These are phyloP conservation scores for Xylocopa sonorina DNA, from an alignment of 1,140 invertebrate genomes.

Conservation along the genomic window DNA sequence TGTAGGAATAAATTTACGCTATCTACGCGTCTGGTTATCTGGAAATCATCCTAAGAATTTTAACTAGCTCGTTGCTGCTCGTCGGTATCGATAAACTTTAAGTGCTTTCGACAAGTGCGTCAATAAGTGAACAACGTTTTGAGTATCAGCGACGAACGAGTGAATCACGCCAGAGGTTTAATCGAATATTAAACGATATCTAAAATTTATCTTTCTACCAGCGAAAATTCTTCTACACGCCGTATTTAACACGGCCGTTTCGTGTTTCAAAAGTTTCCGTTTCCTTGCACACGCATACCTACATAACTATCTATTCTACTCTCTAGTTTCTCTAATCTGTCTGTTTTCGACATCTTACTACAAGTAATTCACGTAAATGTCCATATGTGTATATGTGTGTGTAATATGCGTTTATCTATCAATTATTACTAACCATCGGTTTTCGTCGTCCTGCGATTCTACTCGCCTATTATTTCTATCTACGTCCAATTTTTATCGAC, in stretches of 20 bases:
- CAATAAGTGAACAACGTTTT: background rate
- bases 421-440: background rate
- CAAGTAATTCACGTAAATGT: background rate
- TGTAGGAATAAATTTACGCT: background rate
- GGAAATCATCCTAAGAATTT: slow-evolving; percentile 22
- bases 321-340: slow-evolving; percentile 10
- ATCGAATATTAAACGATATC: background rate
- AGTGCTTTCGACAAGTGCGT: background rate
- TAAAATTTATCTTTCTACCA: background rate
- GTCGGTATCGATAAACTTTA: background rate
- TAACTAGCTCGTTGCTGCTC: background rate
- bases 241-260: background rate
- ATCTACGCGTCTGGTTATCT: background rate
- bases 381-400: background rate
- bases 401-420: slow-evolving; percentile 7
- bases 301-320: background rate
- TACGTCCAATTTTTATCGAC: background rate
- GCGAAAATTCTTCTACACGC: background rate
- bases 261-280: background rate
- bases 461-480: background rate
- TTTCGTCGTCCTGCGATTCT: background rate
- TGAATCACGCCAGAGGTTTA: slow-evolving; percentile 25
- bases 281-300: background rate
- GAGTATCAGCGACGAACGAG: background rate
- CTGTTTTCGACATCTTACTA: background rate